Evolutionary conservation across 1,140 invertebrate species (phyloP), one percentile per base, ranked within the genome.

Genomic region (Cecropterus lyciades): DNA sequence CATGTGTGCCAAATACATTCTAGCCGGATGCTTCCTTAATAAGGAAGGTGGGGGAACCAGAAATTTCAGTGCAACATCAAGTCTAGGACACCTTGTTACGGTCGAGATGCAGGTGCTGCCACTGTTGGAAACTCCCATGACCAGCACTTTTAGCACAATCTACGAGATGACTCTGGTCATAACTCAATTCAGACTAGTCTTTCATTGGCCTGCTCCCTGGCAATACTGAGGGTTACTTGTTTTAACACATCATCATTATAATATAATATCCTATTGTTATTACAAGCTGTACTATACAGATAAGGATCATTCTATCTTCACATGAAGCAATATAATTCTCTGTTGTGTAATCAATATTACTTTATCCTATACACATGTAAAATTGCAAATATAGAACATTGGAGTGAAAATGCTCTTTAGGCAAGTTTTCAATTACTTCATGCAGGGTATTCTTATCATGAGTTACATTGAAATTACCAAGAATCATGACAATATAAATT

Each of bases 101-200:
- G 79, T 68, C 56, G 84, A 92, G 88, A 84, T 60, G 64, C 49
- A 70, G 65, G 55, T 57, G 65, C 70, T 52, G 67, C 57, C 27
- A 72, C 79, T 86, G 80, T 91, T 93, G 92, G 85, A 93, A 93
- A 79, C 90, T 79, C 91, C 80, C 71, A 69, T 87, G 87, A 81
- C 89, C 86, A 82, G 92, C 92, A 70, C 1, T 93, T 93, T 93
- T 77, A 93, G 92, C 84, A 73, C 73, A 84, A 93, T 93, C 79
- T 92, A 92, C 85, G 90, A 92, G 91, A 84, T 91, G 87, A 75
- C 77, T 67, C 42, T n/a, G 64, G 84, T 83, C 84, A 91, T 53
- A 93, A 92, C 92, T 93, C 92, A 92, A 93, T 93, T 92, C 91
- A 92, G 92, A 93, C 92, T 93, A 93, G 84, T 93, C 92, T 92